Base-by-base conservation (phyloP, 2,113 vertebrate species). In the Quiscalus mexicanus region DNA sequence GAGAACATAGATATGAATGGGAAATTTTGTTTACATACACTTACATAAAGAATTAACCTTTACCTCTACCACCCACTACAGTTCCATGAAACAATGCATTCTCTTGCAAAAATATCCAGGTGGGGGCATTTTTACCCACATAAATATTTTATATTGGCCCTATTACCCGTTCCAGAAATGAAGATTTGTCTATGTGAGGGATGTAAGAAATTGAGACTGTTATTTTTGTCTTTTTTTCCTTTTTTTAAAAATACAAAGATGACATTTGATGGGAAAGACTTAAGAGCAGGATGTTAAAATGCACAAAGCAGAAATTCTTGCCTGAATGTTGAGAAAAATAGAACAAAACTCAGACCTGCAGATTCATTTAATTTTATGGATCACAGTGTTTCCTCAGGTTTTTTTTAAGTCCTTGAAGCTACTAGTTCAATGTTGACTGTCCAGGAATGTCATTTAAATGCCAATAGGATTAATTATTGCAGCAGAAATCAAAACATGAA, bases 401-500 rank as follows among this genome's bases (percentile, higher is more conserved):
- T n/a, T 68, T 69, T 49, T 82, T 31, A 71, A 85, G 35, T 15
- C 30, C 21, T 65, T 50, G 27, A 42, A 90, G 70, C 5, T 18
- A 42, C 13, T 68, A 37, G 23, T 94, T 80, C 39, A 88, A 59
- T 45, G 37, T 28, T 80, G 5, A n/a, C 49, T 85, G 59, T 55
- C 35, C 73, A 84, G 21, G 30, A 90, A 86, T 47, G 30, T 67
- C 12, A 84, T 42, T 62, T 86, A 89, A 90, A 84, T 65, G 20
- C 39, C 86, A 90, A 6, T 37, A 60, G 24, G 10, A 17, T 64
- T 88, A 94, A 90, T 74, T 89, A 91, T 27, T 87, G 55, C 70
- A 69, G 50, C 35, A 93, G 78, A 93, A 95, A 95, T 95, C 70
- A 87, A 79, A 91, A 83, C 65, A 82, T 50, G 53, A 71, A 76